Evolutionary conservation across 2,113 vertebrate genomes (phyloP).

Genomic region (Vulpes lagopus): DNA sequence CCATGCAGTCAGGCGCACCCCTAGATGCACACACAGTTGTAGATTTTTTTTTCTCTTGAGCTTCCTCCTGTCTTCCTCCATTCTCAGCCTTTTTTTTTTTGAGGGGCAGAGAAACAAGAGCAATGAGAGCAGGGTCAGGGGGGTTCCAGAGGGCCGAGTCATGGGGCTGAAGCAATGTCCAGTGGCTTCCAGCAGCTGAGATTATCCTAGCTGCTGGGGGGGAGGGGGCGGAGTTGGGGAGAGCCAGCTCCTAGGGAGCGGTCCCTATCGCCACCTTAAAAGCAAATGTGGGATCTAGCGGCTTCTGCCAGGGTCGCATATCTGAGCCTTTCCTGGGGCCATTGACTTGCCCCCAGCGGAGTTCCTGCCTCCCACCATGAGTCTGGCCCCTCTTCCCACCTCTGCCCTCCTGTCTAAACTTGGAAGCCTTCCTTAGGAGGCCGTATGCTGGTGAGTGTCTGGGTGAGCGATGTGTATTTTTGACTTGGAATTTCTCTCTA

Average conservation of each 20-base stretch:
- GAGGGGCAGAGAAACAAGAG: constrained; percentile 45
- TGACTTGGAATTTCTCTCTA: constrained; percentile 79
- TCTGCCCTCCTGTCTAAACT: constrained; percentile 71
- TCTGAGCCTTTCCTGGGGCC: constrained; percentile 47
- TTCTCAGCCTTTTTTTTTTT: background rate
- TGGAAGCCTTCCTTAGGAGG: constrained; percentile 73
- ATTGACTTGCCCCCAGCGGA: background rate
- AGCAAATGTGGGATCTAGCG: background rate
- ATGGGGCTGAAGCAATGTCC: constrained; percentile 57
- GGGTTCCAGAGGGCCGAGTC: constrained; percentile 68
- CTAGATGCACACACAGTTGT: background rate
- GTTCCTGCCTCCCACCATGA: background rate
- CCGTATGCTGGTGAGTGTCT: constrained; percentile 62
- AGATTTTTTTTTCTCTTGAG: background rate
- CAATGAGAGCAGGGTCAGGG: constrained; percentile 63
- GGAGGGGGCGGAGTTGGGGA: background rate
- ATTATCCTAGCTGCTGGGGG: constrained; percentile 35
- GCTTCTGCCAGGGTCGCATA: background rate
- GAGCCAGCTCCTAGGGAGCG: constrained; percentile 28
- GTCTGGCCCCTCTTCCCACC: constrained; percentile 65
- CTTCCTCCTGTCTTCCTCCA: constrained; percentile 54
- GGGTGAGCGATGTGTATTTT: constrained; percentile 79
- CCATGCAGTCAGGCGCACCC: background rate
- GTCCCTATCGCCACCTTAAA: constrained; percentile 21
- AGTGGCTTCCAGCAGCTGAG: constrained; percentile 64